These are phyloP conservation scores for Steinernema khuongi DNA, from an alignment of 1,140 invertebrate species.

Conservation along the genomic window DNA sequence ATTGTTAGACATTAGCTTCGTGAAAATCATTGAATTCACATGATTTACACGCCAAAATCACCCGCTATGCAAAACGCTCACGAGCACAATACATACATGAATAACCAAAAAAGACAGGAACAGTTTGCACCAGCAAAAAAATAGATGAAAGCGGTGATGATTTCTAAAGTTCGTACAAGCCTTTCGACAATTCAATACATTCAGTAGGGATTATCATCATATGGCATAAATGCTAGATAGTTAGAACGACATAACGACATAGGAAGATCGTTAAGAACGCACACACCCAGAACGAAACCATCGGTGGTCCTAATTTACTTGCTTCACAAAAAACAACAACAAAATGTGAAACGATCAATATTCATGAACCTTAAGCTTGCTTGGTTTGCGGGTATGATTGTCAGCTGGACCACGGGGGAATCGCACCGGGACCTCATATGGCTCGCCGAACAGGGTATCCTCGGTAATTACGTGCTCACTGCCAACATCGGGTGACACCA, in stretches of 20 bases:
- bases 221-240: background rate
- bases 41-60: background rate
- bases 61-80: background rate
- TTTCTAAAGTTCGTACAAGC: too few species aligned
- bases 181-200: background rate
- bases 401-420: background rate
- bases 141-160: too few species aligned
- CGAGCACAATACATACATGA: too few species aligned
- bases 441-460: background rate
- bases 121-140: too few species aligned
- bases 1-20: background rate
- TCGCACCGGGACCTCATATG: background rate
- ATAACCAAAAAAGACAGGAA: too few species aligned
- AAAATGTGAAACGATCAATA: background rate
- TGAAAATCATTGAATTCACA: background rate
- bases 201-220: background rate
- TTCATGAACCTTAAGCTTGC: conserved; percentile 4
- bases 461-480: background rate
- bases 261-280: too few species aligned
- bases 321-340: background rate
- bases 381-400: background rate
- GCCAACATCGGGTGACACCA: background rate
- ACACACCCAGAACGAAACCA: too few species aligned
- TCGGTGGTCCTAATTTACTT: background rate
- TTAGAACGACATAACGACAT: background rate